These are phyloP conservation scores for Numida meleagris DNA, from an alignment of 2,113 vertebrate species.

Conservation along the genomic window DNA sequence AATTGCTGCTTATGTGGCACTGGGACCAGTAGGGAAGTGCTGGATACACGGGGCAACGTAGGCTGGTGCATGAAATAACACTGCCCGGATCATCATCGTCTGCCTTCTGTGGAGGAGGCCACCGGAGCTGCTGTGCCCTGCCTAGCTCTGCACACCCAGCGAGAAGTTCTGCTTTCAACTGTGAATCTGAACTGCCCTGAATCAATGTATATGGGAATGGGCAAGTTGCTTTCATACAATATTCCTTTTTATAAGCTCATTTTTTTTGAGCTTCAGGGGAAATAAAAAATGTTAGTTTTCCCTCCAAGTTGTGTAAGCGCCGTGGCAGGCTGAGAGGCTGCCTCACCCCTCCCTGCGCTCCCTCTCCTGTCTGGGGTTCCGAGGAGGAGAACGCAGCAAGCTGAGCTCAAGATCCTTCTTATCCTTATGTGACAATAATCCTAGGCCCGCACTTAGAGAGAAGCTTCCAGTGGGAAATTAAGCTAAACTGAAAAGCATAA, in stretches of 20 bases:
- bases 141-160: neutral
- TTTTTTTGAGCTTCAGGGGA: slow-evolving; percentile 25
- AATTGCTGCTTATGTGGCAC: neutral
- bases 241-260: slow-evolving; percentile 41
- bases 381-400: slow-evolving; percentile 34
- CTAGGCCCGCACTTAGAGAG: slow-evolving; percentile 18
- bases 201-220: neutral
- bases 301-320: neutral
- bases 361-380: neutral
- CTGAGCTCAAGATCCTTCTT: neutral
- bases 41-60: neutral
- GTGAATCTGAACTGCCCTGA: neutral
- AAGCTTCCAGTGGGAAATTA: slow-evolving; percentile 68
- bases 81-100: neutral
- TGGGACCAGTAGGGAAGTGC: neutral
- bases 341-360: neutral
- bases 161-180: neutral
- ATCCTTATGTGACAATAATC: slow-evolving; percentile 21
- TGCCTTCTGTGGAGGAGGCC: neutral
- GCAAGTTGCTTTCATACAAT: slow-evolving; percentile 36
- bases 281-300: neutral
- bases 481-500: slow-evolving; percentile 68
- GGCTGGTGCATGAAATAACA: neutral
- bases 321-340: neutral
- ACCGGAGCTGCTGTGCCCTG: neutral